Percentiles rank a stretch among this genome's conserved stretches.
phyloP scores from a whole-genome alignment of 2,888 invertebrate genomes.

The Caenorhabditis sp. region DNA sequence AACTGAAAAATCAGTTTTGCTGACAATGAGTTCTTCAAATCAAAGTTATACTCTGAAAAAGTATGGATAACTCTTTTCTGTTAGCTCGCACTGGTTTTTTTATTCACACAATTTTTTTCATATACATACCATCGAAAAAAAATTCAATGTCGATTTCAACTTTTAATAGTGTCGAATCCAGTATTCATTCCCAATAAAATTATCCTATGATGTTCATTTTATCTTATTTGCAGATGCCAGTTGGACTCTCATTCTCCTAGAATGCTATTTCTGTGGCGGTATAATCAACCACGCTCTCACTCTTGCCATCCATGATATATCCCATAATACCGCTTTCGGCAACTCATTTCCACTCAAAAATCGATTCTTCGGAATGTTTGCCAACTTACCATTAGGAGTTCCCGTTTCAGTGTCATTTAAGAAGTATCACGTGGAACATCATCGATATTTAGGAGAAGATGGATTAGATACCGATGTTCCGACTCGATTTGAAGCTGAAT shows the following conservation, averaged over 20 bases:
- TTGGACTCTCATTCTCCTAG: conserved; percentile 82
- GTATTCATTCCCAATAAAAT: not conserved
- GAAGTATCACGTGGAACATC: conserved; percentile 92
- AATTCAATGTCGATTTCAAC: not conserved
- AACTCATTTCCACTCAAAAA: conserved; percentile 77
- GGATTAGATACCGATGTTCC: conserved; percentile 93
- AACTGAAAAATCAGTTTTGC: too few relatives aligned
- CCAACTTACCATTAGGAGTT: conserved; percentile 91
- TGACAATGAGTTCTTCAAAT: too few relatives aligned
- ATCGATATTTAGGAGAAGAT: conserved; percentile 85
- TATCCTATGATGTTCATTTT: not conserved
- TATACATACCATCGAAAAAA: too few relatives aligned
- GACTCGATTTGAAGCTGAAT: conserved; percentile 86
- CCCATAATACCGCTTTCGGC: conserved; percentile 95
- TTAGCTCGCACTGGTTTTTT: too few relatives aligned
- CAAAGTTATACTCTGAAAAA: too few relatives aligned
- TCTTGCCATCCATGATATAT: conserved; percentile 94
- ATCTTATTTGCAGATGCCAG: conserved; percentile 74
- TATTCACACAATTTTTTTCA: too few relatives aligned
- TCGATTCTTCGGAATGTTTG: conserved; percentile 88
- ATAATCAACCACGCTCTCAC: conserved; percentile 92
- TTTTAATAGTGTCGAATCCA: not conserved
- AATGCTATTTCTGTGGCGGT: conserved; percentile 93
- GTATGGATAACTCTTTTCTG: too few relatives aligned
- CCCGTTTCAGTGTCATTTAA: conserved; percentile 95